Base-by-base conservation (phyloP, 2,113 vertebrate genomes). In the Cygnus atratus region DNA sequence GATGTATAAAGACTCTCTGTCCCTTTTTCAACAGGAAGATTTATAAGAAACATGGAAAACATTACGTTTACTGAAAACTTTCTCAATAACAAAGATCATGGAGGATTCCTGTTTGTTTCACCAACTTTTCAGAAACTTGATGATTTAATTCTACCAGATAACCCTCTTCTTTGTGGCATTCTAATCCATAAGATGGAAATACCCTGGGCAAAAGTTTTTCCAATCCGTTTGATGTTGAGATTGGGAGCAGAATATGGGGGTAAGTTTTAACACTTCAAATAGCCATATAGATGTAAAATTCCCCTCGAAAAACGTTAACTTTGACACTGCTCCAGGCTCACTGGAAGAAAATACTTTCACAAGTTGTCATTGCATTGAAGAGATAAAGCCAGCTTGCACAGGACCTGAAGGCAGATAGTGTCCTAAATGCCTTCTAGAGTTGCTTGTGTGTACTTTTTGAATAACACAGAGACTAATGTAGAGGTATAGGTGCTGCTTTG, bases 171-270 rank as follows among this genome's bases (percentile, higher is more conserved):
- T 74, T 99, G 71, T 91, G 99, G 99, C 21, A 90, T 99, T 96
- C 98, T 99, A 41, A 98, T 99, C 94, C 99, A 99, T 96, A 99
- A 99, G 70, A 95, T 99, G 93, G 99, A 99, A 97, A 98, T 99
- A 62, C 99, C 99, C 11, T 99, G 99, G 99, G 99, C 98, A 81
- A 99, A 99, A 89, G 99, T 99, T 84, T 99, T 99, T 91, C 99
- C 99, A 5, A 98, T 99, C 54, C 98, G 99, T 59, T 98, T 99
- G 94, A 98, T 99, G 75, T 98, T 99, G 61, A 98, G 99, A 97
- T 86, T 99, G 72, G 99, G 99, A 90, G 97, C 98, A 54, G 98
- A 99, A 94, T 98, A 98, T 92, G 98, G 93, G 35, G 98, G 99
- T 99, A 95, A 98, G 98, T 96, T 97, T 79, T 91, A 86, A 48